Evolutionary conservation across 2,797 vertebrate genomes (phyloP).

Genomic region (Pyrocephalus nanus): DNA sequence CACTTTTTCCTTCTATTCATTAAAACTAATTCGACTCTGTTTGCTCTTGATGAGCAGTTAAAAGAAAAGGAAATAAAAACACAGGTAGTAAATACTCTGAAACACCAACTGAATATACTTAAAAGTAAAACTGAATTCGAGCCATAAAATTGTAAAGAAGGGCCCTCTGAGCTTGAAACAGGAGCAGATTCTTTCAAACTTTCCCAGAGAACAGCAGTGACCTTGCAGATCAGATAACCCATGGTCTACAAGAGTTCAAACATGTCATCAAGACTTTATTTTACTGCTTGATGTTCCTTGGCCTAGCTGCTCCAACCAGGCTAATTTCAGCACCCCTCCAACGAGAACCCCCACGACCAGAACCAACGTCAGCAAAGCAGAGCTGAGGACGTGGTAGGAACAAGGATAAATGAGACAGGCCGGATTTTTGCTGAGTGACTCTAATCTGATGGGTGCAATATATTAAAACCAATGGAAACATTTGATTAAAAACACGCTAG

Average conservation of each 20-base stretch:
- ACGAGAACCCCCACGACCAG: background rate
- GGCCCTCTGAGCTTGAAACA: conserved; percentile 52
- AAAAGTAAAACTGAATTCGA: background rate
- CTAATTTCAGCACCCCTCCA: background rate
- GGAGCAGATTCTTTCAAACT: conserved; percentile 60
- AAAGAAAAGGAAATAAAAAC: background rate
- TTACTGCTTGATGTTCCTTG: conserved; percentile 56
- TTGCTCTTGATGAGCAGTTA: background rate
- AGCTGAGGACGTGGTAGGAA: background rate
- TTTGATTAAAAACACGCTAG: conserved; percentile 19
- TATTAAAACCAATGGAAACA: conserved; percentile 43
- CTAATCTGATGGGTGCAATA: conserved; percentile 3
- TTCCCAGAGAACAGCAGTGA: conserved; percentile 66
- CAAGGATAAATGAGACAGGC: conserved; percentile 2
- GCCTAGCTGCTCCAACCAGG: conserved; percentile 14
- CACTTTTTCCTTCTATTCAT: background rate
- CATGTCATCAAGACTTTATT: conserved; percentile 74
- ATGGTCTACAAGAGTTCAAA: conserved; percentile 63
- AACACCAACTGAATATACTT: background rate
- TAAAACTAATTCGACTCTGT: background rate
- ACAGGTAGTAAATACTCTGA: background rate
- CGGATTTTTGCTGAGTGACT: conserved; percentile 2
- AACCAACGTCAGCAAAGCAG: background rate
- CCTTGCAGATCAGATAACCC: conserved; percentile 72
- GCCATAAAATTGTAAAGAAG: background rate